Evolutionary conservation across 2,888 invertebrate genomes (phyloP).

Genomic region (Ptilodon capucinus): DNA sequence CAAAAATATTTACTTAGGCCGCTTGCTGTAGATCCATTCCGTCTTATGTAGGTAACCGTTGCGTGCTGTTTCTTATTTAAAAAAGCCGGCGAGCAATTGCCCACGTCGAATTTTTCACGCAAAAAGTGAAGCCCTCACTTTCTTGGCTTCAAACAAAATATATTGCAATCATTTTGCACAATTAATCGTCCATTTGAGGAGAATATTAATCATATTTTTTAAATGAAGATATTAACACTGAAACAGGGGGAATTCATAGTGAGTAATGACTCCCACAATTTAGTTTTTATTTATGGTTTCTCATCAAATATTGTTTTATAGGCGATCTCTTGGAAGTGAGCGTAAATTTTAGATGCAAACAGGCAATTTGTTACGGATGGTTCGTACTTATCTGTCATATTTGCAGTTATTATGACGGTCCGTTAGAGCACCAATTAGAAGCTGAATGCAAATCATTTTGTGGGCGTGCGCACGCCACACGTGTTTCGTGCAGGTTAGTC

Average conservation of each 20-base stretch:
- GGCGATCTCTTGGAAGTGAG: neutral
- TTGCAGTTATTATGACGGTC: constrained; percentile 4
- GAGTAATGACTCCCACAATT: constrained; percentile 1
- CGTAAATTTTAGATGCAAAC: constrained; percentile 6
- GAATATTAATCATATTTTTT: constrained; percentile 9
- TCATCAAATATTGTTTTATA: neutral
- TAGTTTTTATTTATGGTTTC: neutral
- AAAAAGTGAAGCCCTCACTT: constrained; percentile 2
- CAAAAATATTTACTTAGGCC: constrained; percentile 25
- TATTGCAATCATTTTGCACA: neutral
- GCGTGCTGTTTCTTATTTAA: constrained; percentile 25
- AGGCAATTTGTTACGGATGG: constrained; percentile 8
- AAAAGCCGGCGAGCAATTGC: constrained; percentile 11
- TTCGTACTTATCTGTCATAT: constrained; percentile 8
- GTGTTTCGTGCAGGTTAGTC: constrained; percentile 1
- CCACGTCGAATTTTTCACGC: constrained; percentile 19
- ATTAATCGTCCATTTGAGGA: neutral
- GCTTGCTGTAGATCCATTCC: constrained; percentile 8
- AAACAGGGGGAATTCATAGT: constrained; percentile 5
- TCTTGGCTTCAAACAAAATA: neutral
- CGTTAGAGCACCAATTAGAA: constrained; percentile 8
- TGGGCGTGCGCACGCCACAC: constrained; percentile 1
- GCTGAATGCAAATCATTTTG: constrained; percentile 15
- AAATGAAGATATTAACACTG: constrained; percentile 6
- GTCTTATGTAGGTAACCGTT: constrained; percentile 12